Base-by-base conservation (phyloP, 2,797 vertebrate genomes). In the Pyrocephalus nanus region DNA sequence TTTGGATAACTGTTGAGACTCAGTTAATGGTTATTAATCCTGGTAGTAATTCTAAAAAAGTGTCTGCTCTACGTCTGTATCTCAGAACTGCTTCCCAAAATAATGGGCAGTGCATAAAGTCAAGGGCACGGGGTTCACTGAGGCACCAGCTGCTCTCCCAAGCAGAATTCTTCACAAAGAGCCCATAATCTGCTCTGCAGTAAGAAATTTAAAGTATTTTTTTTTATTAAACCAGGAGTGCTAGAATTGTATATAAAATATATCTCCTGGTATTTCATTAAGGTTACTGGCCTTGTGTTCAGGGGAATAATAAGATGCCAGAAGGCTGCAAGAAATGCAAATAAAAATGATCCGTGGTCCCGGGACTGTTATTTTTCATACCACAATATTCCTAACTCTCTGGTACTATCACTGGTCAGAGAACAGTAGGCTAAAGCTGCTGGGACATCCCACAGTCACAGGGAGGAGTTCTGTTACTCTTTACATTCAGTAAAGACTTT, bases 241-340 rank as follows among this genome's bases (percentile, higher is more conserved):
- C 21, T 86, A 50, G 40, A 76, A 78, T 82, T 54, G 40, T 89
- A 26, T 88, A 55, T 32, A 62, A 78, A 92, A 87, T 17, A 25
- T 22, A 51, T 29, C 36, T 76, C 62, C 64, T 87, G 40, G 48
- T 92, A 87, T 94, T 96, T 94, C 75, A 89, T 95, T 95, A 93
- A 89, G 55, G 42, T 90, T 93, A 29, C 77, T 88, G 83, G 81
- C 71, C 72, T 87, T 53, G 36, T 72, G 34, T 87, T 50, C 86
- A 75, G 65, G 38, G 60, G 61, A 64, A 88, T 70, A 84, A 73
- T 73, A 94, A 88, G 32, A 74, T 64, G 60, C 67, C 87, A 73
- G 66, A 69, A 90, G 66, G 51, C 93, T 88, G 43, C n/a, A 70
- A 77, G 51, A 40, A 95, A 93, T 67, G 77, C 54, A 91, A 76